Percentiles rank a stretch among this genome's conserved stretches.
Conservation (phyloP, 2,797 vertebrate species). For the Pseudotriccus pelzelni region DNA sequence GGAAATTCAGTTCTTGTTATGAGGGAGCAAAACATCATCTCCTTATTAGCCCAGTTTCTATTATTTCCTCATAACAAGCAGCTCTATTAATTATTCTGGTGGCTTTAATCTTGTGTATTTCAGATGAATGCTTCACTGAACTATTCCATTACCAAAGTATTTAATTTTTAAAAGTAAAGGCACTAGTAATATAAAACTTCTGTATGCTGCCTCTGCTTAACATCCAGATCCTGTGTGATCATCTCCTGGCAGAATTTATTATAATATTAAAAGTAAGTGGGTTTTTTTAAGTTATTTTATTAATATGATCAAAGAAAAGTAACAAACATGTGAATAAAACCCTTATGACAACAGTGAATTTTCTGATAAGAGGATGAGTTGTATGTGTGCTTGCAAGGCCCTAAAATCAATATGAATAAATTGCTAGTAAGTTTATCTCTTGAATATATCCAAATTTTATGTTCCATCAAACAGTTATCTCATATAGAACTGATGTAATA, state of each 20-base stretch:
- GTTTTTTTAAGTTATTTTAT: background rate
- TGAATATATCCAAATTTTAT: background rate
- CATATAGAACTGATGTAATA: background rate
- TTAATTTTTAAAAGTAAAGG: background rate
- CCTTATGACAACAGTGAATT: background rate
- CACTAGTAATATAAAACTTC: background rate
- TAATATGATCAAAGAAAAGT: background rate
- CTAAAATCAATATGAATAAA: background rate
- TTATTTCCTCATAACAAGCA: background rate
- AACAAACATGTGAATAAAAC: background rate
- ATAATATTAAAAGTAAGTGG: background rate
- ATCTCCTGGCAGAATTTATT: background rate
- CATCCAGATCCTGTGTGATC: background rate
- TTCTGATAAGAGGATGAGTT: background rate
- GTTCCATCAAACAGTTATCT: background rate
- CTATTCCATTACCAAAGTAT: background rate
- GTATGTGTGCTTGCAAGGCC: background rate
- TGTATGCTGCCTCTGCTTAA: background rate
- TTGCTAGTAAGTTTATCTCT: background rate
- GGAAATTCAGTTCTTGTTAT: background rate
- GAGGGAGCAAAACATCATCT: background rate
- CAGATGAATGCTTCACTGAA: background rate
- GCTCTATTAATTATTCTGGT: background rate
- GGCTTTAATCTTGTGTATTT: slow-evolving; percentile 2
- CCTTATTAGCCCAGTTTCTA: background rate